Percentiles rank a stretch among this genome's conserved stretches.
phyloP scores from a whole-genome alignment of 2,113 vertebrate species.

The Stictonetta naevosa region DNA sequence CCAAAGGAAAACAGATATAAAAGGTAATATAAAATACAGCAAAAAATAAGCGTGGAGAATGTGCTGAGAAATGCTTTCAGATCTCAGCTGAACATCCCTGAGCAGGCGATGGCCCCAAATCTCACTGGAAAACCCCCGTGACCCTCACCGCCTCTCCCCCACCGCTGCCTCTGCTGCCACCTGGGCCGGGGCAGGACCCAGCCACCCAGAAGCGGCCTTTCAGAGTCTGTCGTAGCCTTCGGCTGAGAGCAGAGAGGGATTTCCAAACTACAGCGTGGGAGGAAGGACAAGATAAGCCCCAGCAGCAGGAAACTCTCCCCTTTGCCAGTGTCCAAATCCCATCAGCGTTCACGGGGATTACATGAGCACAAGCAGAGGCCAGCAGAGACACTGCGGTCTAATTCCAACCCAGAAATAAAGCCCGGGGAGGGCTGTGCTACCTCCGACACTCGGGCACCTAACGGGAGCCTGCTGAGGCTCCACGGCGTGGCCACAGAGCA shows the following conservation, averaged over 20 bases:
- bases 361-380: background rate
- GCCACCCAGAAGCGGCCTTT: background rate
- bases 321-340: background rate
- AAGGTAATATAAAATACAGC: background rate
- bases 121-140: background rate
- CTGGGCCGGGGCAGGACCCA: background rate
- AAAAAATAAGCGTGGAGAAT: background rate
- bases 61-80: background rate
- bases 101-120: background rate
- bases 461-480: background rate
- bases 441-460: background rate
- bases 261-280: fast-evolving
- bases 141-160: background rate
- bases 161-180: background rate
- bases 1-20: background rate
- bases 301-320: background rate
- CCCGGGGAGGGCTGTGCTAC: background rate
- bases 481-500: background rate
- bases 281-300: background rate
- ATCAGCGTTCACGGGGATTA: background rate
- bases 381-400: background rate
- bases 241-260: background rate
- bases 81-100: background rate
- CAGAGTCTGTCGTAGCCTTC: background rate
- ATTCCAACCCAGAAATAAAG: background rate